Percentiles rank a stretch among this genome's conserved stretches.
These are phyloP conservation scores for Enteromius thamalakanensis DNA, from an alignment of 2,797 vertebrate species.

Conservation along the genomic window DNA sequence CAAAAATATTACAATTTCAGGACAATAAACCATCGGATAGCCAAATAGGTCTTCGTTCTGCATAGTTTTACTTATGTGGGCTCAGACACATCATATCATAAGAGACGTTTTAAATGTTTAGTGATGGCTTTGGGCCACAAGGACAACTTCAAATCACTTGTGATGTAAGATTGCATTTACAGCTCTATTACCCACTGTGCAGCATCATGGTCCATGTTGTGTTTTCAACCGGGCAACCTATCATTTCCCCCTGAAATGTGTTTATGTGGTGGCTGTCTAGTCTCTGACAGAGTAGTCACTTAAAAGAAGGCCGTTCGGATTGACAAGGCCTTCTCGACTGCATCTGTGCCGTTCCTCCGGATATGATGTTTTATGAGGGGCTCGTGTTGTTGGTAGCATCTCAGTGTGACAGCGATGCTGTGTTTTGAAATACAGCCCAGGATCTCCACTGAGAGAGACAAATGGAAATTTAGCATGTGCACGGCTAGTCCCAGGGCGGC, in stretches of 20 bases:
- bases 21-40: neutral
- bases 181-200: constrained; percentile 60
- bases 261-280: constrained; percentile 57
- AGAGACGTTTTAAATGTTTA: constrained; percentile 40
- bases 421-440: constrained; percentile 72
- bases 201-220: constrained; percentile 52
- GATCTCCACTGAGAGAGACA: constrained; percentile 64
- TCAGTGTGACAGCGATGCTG: constrained; percentile 64
- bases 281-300: constrained; percentile 61
- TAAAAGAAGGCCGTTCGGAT: constrained; percentile 64
- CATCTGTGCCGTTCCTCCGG: constrained; percentile 62
- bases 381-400: constrained; percentile 51
- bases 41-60: constrained; percentile 2
- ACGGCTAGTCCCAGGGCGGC: constrained; percentile 57
- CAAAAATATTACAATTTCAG: neutral
- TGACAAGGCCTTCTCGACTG: constrained; percentile 65
- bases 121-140: constrained; percentile 33
- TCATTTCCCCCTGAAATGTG: constrained; percentile 58
- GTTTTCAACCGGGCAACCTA: constrained; percentile 47
- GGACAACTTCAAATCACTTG: constrained; percentile 28
- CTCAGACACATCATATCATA: constrained; percentile 23
- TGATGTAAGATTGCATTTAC: constrained; percentile 61
- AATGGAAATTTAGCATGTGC: constrained; percentile 69
- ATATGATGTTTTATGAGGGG: constrained; percentile 72
- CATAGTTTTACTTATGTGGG: constrained; percentile 4